These are phyloP conservation scores for Anticlea derivata DNA, from an alignment of 2,888 invertebrate genomes.

Conservation along the genomic window DNA sequence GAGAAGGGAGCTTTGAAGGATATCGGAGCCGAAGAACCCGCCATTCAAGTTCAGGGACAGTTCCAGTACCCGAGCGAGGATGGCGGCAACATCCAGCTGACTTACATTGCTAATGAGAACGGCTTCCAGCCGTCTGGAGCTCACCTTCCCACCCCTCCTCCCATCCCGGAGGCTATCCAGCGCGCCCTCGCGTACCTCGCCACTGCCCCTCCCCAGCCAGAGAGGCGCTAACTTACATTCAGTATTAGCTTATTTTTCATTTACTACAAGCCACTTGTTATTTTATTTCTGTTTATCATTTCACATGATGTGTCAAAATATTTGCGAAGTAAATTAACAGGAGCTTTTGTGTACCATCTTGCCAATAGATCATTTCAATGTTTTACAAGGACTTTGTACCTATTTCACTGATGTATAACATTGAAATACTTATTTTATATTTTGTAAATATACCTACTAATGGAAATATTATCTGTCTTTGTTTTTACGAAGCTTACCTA, in stretches of 20 bases:
- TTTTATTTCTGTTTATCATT: constrained; percentile 3
- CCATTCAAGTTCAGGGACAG: constrained; percentile 84
- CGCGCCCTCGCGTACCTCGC: constrained; percentile 87
- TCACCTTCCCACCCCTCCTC: constrained; percentile 86
- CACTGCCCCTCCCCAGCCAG: constrained; percentile 83
- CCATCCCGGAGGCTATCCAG: constrained; percentile 87
- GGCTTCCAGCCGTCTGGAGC: constrained; percentile 87
- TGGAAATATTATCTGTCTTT: constrained; percentile 3
- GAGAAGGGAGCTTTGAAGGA: constrained; percentile 83
- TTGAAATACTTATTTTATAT: constrained; percentile 11
- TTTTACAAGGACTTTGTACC: constrained; percentile 10
- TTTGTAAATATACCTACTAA: constrained; percentile 20
- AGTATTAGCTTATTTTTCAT: constrained; percentile 21
- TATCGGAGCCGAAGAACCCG: constrained; percentile 79
- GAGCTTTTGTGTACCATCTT: constrained; percentile 13
- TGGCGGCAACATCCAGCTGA: constrained; percentile 82
- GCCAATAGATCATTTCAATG: constrained; percentile 16
- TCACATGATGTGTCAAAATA: background rate
- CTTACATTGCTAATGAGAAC: constrained; percentile 88
- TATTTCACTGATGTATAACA: background rate
- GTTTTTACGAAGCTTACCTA: background rate
- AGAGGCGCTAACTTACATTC: constrained; percentile 41
- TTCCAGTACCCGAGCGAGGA: constrained; percentile 86
- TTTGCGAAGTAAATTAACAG: constrained; percentile 10
- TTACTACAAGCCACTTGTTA: constrained; percentile 11